These are phyloP conservation scores for Lysandra coridon DNA, from an alignment of 2,888 invertebrate genomes.

Conservation along the genomic window DNA sequence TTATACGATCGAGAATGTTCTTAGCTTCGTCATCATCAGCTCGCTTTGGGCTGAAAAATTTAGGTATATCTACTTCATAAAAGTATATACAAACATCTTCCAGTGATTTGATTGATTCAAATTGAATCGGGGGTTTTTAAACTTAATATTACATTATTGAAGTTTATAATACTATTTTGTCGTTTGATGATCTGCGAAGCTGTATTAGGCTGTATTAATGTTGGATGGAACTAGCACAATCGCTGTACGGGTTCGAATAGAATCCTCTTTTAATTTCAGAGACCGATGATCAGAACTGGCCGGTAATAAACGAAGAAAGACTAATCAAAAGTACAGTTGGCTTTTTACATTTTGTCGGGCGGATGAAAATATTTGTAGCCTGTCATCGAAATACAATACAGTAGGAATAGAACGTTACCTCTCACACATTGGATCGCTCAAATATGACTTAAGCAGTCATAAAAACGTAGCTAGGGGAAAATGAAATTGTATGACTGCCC, in stretches of 20 bases:
- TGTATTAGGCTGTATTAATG: too few species aligned
- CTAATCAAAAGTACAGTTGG: constrained; percentile 7
- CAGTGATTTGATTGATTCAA: too few species aligned
- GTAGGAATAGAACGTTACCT: background rate
- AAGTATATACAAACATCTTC: too few species aligned
- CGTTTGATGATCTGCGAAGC: too few species aligned
- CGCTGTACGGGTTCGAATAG: background rate
- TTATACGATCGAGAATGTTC: too few species aligned
- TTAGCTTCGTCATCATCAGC: too few species aligned
- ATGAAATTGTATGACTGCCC: background rate
- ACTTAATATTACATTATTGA: too few species aligned
- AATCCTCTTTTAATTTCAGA: background rate
- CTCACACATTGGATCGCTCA: background rate
- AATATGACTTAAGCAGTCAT: too few species aligned
- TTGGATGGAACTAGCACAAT: background rate
- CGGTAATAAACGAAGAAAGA: constrained; percentile 15
- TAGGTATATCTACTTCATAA: too few species aligned
- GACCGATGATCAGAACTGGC: constrained; percentile 9
- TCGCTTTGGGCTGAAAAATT: too few species aligned
- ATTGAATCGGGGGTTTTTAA: too few species aligned
- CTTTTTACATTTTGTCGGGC: constrained; percentile 55
- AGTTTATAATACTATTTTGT: too few species aligned
- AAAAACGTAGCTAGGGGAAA: background rate
- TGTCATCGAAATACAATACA: background rate
- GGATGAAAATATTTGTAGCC: constrained; percentile 69